phyloP scores from a whole-genome alignment of 2,888 invertebrate species.

The Melolontha melolontha region DNA sequence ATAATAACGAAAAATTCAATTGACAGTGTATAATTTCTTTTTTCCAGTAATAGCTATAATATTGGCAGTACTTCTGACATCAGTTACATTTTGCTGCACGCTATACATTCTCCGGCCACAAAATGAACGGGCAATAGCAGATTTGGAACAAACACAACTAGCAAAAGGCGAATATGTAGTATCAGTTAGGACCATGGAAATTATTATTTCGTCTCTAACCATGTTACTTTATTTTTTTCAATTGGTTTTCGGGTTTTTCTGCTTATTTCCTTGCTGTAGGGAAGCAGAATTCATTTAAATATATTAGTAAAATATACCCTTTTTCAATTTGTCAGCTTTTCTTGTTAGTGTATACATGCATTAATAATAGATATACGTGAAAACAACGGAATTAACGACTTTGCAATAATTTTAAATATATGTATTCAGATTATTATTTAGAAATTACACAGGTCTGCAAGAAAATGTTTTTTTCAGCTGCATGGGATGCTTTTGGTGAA shows the following conservation, averaged over 20 bases:
- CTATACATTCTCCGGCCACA: slow-evolving; percentile 48
- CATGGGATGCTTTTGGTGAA: too few species aligned
- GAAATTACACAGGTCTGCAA: slow-evolving; percentile 28
- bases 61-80: slow-evolving; percentile 47
- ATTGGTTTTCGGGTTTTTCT: slow-evolving; percentile 44
- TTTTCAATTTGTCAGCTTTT: slow-evolving; percentile 3
- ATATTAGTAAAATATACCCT: slow-evolving; percentile 4
- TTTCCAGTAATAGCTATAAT: slow-evolving; percentile 49
- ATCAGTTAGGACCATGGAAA: slow-evolving; percentile 44
- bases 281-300: slow-evolving; percentile 47
- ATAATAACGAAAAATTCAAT: neutral
- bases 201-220: slow-evolving; percentile 48
- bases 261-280: slow-evolving; percentile 46
- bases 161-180: too few species aligned
- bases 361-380: neutral
- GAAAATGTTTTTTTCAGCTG: too few species aligned
- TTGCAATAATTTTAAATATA: slow-evolving; percentile 42
- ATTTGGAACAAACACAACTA: too few species aligned
- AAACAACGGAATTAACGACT: slow-evolving; percentile 40
- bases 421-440: slow-evolving; percentile 44
- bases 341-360: neutral
- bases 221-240: slow-evolving; percentile 47
- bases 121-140: slow-evolving; percentile 42
- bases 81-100: slow-evolving; percentile 47
- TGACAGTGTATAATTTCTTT: slow-evolving; percentile 1